Evolutionary conservation across 2,113 vertebrate genomes (phyloP), one percentile per base, ranked within the genome.

Genomic region (Osmerus eperlanus): DNA sequence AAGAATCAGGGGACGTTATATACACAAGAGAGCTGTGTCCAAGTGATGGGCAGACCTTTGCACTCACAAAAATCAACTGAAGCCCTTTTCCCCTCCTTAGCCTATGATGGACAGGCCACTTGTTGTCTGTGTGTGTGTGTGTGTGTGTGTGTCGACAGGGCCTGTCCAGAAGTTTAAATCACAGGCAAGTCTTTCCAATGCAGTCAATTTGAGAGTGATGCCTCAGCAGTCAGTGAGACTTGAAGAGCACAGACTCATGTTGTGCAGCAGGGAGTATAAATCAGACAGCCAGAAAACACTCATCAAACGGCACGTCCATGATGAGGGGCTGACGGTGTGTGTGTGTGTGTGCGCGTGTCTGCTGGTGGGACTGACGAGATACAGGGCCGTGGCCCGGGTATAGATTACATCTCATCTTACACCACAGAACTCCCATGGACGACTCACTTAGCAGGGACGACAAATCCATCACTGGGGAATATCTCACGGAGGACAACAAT

Each of bases 191-290:
- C 81, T 91, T 91, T 90, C 90, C 77, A 77, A 85, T 74, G 86
- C 32, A 76, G 84, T 92, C 91, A 89, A 91, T 91, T 76, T 75
- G 71, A 87, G 79, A 73, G 65, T 3, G 79, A 78, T 81, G 84
- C 82, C 87, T 78, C 70, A 18, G 80, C 72, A 81, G 83, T 76
- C 73, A 70, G 71, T 75, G 63, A 36, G 85, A 86, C 83, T 87
- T 89, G 60, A 81, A 78, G 75, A 86, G 80, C 21, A 54, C 70
- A 83, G 88, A 84, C 32, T 78, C 78, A 74, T 32, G 77, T 75
- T 68, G 69, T 81, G 83, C 71, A 55, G 68, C 63, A 85, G 81
- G 85, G 75, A 66, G 73, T 70, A 77, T 91, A 84, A 89, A 90
- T 91, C 86, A 88, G 70, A 13, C 8, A 65, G 61, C 73, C 56